Conservation (phyloP, 2,888 invertebrate species). For the Diachrysia chrysitis region DNA sequence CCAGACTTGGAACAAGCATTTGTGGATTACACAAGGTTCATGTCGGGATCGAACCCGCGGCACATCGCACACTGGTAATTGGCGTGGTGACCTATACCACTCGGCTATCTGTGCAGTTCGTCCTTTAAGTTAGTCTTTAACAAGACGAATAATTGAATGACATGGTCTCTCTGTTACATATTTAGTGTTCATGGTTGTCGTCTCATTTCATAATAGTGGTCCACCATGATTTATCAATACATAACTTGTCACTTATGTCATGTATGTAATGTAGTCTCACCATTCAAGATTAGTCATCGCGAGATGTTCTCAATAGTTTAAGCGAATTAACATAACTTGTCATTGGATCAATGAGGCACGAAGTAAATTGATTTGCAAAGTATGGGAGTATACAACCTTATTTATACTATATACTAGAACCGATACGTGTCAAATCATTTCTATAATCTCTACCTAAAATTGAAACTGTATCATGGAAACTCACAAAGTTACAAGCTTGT, state of each 20-base stretch:
- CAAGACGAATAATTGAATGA: not conserved
- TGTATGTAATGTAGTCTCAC: slow-evolving; percentile 43
- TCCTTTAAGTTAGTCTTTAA: not conserved
- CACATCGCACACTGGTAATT: no score
- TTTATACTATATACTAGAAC: no score
- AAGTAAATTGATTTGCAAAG: slow-evolving; percentile 31
- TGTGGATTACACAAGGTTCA: no score
- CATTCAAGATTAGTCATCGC: slow-evolving; percentile 58
- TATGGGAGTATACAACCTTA: no score
- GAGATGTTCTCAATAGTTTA: slow-evolving; percentile 66
- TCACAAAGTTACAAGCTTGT: no score
- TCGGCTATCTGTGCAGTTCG: no score
- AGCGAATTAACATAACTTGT: slow-evolving; percentile 75
- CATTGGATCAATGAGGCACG: slow-evolving; percentile 50
- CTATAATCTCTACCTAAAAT: no score
- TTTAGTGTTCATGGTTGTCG: slow-evolving; percentile 18
- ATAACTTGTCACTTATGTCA: slow-evolving; percentile 57
- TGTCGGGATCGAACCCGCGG: no score
- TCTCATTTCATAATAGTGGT: slow-evolving; percentile 48
- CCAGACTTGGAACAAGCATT: no score
- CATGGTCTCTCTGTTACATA: not conserved
- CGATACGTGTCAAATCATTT: no score
- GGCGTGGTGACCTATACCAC: no score
- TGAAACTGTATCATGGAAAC: no score
- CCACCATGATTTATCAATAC: slow-evolving; percentile 51